Evolutionary conservation across 2,797 vertebrate genomes (phyloP).

Genomic region (Gymnodraco acuticeps): DNA sequence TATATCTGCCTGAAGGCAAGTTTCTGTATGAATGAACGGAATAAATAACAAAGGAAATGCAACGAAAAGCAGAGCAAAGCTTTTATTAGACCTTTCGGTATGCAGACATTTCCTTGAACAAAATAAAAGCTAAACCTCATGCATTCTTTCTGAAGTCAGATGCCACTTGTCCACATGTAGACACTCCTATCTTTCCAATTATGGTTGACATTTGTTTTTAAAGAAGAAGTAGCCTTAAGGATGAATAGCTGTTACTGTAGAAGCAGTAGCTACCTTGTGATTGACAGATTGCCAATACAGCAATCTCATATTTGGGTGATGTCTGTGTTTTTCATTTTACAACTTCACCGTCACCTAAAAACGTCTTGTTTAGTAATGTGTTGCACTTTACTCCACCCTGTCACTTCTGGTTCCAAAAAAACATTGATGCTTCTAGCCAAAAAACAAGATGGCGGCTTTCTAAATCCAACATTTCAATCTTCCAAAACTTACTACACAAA

Average conservation of each 20-base stretch:
- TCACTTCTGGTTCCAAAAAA: too few species aligned
- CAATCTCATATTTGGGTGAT: too few species aligned
- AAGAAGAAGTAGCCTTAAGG: neutral
- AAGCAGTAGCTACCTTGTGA: neutral
- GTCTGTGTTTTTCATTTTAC: too few species aligned
- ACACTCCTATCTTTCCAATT: neutral
- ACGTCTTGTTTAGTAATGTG: too few species aligned
- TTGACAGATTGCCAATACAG: too few species aligned
- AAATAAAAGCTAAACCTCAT: neutral
- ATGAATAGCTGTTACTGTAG: neutral
- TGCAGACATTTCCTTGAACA: neutral
- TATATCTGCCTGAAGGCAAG: slow-evolving; percentile 42
- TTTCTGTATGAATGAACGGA: slow-evolving; percentile 29
- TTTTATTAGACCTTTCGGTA: neutral
- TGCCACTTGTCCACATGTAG: neutral
- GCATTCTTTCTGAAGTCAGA: neutral
- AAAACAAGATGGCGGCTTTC: too few species aligned
- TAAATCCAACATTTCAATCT: too few species aligned
- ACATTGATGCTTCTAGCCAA: too few species aligned
- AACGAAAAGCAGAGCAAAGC: slow-evolving; percentile 10
- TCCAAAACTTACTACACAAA: too few species aligned
- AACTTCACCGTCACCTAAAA: too few species aligned
- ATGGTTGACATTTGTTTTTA: too few species aligned
- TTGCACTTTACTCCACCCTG: too few species aligned
- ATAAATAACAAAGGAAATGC: slow-evolving; percentile 40